Conservation (phyloP, 2,113 vertebrate species). For the Platichthys stellatus region DNA sequence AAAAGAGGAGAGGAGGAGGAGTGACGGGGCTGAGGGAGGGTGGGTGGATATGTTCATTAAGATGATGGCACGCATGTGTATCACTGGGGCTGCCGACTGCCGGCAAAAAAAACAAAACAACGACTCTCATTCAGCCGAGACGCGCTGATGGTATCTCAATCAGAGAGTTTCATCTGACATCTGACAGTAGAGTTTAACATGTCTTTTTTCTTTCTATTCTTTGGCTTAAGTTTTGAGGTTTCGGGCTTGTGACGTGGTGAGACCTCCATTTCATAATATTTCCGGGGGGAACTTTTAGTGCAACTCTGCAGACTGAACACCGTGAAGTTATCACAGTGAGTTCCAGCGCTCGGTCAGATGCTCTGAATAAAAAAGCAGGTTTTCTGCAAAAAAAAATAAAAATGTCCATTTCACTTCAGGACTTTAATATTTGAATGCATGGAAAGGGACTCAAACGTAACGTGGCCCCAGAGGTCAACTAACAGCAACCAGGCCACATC, state of each 20-base stretch:
- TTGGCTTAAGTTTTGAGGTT: not conserved
- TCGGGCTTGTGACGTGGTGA: constrained; percentile 8
- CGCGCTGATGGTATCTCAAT: constrained; percentile 3
- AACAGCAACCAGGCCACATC: constrained; percentile 42
- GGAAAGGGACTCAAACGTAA: constrained; percentile 2
- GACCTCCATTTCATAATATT: constrained; percentile 14
- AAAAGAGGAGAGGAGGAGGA: constrained; percentile 13
- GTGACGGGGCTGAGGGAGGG: constrained; percentile 1
- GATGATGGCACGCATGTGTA: constrained; percentile 53
- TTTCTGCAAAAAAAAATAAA: not conserved
- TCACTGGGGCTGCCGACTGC: constrained; percentile 44
- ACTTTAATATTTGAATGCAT: not conserved
- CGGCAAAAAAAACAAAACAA: not conserved
- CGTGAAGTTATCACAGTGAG: constrained; percentile 1
- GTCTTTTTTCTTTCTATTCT: not conserved
- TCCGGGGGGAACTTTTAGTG: not conserved
- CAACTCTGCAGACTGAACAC: not conserved
- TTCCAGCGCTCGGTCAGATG: not conserved
- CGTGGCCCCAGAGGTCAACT: not conserved
- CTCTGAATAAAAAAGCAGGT: not conserved
- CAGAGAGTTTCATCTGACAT: constrained; percentile 8
- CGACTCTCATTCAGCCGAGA: constrained; percentile 25
- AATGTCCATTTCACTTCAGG: not conserved
- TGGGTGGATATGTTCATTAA: constrained; percentile 43
- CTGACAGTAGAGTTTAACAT: constrained; percentile 7